Base-by-base conservation (phyloP, 1,140 invertebrate species). In the Arion vulgaris region DNA sequence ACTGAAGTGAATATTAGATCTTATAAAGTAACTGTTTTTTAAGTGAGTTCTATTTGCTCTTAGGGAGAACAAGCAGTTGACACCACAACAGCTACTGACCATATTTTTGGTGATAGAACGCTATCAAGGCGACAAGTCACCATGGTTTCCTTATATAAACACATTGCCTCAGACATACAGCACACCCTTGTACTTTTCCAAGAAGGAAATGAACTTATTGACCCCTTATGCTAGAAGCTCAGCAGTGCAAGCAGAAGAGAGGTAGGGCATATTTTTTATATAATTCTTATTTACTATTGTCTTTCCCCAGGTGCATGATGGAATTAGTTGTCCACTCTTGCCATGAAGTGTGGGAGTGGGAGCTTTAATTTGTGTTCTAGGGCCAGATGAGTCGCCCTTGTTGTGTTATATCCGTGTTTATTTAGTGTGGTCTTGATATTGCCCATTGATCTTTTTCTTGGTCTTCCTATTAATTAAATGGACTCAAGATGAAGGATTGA, bases 101-200 rank as follows among this genome's bases (percentile, higher is more conserved):
- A 86, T 94, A 32, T 96, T 95, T 90, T 85, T 96, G n/a, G 86
- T 94, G 78, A 92, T 93, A 80, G 92, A 93, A 85, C 87, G 68
- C 72, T 57, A 81, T 32, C 86, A 87, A 39, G 85, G 84, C 19
- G 39, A 75, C 34, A 36, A 82, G 2, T 93, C 93, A 15, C 51
- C 69, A n/a, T 93, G 92, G 92, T 85, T 79, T 71, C 87, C 90
- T 28, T 96, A 96, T 86, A 88, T 96, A 49, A 90, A 93, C 36
- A 93, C 93, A 32, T 87, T 96, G 45, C 95, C 95, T 0, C 71
- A 81, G 7, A 86, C 83, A 62, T 94, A 94, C 85, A 93, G 93
- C 34, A 90, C 89, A 51, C 88, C 90, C 19, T 83, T 85, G 11
- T 91, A 88, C 85, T 91, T 88, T 74, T 85, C 82, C n/a, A 15